Percentiles rank a stretch among this genome's conserved stretches.
Evolutionary conservation across 2,888 invertebrate genomes (phyloP).

Genomic region (Heliconius hortense): DNA sequence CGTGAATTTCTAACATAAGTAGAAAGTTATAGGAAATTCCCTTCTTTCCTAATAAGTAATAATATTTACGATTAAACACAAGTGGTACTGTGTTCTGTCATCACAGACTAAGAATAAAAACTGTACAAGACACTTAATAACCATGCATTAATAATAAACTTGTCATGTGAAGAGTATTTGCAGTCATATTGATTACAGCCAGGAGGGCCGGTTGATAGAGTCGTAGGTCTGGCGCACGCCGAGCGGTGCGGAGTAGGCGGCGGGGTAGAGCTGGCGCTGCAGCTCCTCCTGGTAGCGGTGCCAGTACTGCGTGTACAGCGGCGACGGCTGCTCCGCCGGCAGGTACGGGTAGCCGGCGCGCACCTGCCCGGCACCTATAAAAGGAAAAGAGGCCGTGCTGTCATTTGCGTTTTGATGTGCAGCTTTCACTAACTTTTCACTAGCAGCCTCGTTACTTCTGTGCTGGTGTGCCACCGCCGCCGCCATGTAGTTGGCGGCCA

Average conservation of each 20-base stretch:
- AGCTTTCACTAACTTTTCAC: conserved; percentile 73
- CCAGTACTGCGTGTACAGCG: conserved; percentile 88
- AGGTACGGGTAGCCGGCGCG: conserved; percentile 84
- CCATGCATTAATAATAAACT: conserved; percentile 46
- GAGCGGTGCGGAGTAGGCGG: conserved; percentile 83
- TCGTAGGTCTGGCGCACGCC: conserved; percentile 89
- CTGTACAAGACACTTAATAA: conserved; percentile 33
- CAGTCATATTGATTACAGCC: conserved; percentile 77
- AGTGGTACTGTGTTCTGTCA: conserved; percentile 34
- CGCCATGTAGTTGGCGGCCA: conserved; percentile 78
- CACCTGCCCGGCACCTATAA: conserved; percentile 82
- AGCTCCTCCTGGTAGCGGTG: conserved; percentile 84
- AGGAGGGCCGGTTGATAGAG: conserved; percentile 85
- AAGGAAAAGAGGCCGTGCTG: conserved; percentile 79
- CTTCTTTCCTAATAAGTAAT: conserved; percentile 36
- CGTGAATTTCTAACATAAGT: conserved; percentile 35
- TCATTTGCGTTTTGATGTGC: conserved; percentile 74
- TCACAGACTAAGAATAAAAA: conserved; percentile 38
- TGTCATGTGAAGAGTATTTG: conserved; percentile 57
- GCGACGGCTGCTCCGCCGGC: conserved; percentile 83
- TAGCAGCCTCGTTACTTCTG: conserved; percentile 61
- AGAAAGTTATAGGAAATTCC: conserved; percentile 37
- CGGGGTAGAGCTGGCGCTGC: conserved; percentile 83
- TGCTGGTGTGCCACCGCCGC: conserved; percentile 75
- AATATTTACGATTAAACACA: conserved; percentile 37